Evolutionary conservation across 2,113 vertebrate genomes (phyloP), one percentile per base, ranked within the genome.

Genomic region (Ovibos moschatus): DNA sequence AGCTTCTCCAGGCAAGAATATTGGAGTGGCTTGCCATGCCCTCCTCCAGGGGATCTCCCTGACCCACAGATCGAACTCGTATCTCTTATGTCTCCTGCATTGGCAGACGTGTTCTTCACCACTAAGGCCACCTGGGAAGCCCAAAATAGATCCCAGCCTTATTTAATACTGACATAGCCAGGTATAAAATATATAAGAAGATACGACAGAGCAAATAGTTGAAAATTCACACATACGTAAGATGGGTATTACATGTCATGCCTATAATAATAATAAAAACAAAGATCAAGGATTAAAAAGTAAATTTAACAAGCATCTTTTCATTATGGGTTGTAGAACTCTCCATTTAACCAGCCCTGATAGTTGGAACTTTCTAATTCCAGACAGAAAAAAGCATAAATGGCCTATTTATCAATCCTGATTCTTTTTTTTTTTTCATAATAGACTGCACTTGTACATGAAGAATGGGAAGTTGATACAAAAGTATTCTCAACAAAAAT

Each of bases 401-500:
- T 19, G 40, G n/a, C 58, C 55, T 81, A 57, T 51, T 89, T 92
- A 81, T 93, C 40, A 45, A n/a, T 86, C 51, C 67, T 19, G 28
- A 87, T 67, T 93, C 60, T 85, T 97, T 53, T 74, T 40, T 96
- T 51, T 74, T 53, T 36, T 93, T 94, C 28, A 60, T 58, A 92
- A 93, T 28, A 86, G 45, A 45, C 11, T 87, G 40, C 50, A 55
- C 57, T 94, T 92, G 40, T 87, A 36, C 50, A 15, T 43, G 81
- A 92, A 90, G 21, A 82, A 85, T 9, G 27, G 28, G 27, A 88
- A 83, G 2, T 27, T 74, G 93, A 91, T 83, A 82, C 71, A 87
- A 83, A 95, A 92, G 55, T 84, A 55, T 86, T 83, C 89, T 60
- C 51, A 78, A 74, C 81, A 92, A 90, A 97, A 97, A 94, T 79